Evolutionary conservation across 2,888 invertebrate genomes (phyloP).

Genomic region (Syritta pipiens): DNA sequence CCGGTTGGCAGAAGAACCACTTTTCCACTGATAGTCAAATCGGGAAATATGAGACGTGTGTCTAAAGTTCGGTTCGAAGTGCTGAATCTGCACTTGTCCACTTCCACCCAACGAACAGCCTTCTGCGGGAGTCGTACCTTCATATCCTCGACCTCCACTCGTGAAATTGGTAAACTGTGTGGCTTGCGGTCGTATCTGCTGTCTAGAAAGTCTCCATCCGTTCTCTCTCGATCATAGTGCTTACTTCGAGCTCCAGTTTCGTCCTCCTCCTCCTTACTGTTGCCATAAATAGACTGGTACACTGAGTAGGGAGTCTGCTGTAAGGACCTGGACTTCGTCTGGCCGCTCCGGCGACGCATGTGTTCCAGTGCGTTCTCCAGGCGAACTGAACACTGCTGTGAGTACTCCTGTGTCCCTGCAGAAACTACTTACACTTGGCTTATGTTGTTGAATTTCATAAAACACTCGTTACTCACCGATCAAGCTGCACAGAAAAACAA

Average conservation of each 20-base stretch:
- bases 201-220: slow-evolving; percentile 17
- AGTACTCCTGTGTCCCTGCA: slow-evolving; percentile 35
- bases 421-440: background rate
- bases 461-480: slow-evolving; percentile 29
- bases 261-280: slow-evolving; percentile 70
- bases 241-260: slow-evolving; percentile 60
- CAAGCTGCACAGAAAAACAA: slow-evolving; percentile 16
- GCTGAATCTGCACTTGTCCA: slow-evolving; percentile 88
- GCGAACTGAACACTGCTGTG: slow-evolving; percentile 83
- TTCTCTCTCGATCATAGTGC: slow-evolving; percentile 10
- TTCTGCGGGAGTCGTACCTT: slow-evolving; percentile 84
- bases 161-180: slow-evolving; percentile 70
- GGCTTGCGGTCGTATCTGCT: slow-evolving; percentile 28
- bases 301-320: slow-evolving; percentile 76
- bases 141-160: slow-evolving; percentile 76
- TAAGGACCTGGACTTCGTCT: slow-evolving; percentile 73
- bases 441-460: background rate
- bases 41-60: slow-evolving; percentile 88
- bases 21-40: slow-evolving; percentile 88
- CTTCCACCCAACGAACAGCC: slow-evolving; percentile 83
- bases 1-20: slow-evolving; percentile 82
- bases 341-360: slow-evolving; percentile 79
- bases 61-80: slow-evolving; percentile 87
- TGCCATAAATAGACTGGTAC: slow-evolving; percentile 77
- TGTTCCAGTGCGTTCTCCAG: slow-evolving; percentile 85